phyloP scores from a whole-genome alignment of 2,888 invertebrate species.

The Neocrepidodera transversa region DNA sequence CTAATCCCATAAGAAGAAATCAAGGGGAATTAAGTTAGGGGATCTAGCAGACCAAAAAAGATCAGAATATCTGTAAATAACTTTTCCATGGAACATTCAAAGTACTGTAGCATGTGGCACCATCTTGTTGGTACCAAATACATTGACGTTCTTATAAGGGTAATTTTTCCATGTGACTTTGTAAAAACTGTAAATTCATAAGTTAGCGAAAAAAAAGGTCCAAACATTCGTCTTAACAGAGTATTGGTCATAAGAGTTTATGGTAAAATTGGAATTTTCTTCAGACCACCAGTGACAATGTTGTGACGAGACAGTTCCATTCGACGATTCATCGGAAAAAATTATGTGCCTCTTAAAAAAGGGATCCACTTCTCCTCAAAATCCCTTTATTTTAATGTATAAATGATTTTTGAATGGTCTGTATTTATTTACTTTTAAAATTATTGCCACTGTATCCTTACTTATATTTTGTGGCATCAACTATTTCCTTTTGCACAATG shows the following conservation, averaged over 20 bases:
- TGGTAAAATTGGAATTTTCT: constrained; percentile 4
- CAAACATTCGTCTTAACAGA: constrained; percentile 15
- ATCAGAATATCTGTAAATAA: constrained; percentile 26
- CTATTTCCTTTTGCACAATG: constrained; percentile 15
- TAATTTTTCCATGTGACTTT: constrained; percentile 12
- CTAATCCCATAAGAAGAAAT: constrained; percentile 24
- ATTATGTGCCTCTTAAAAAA: constrained; percentile 11
- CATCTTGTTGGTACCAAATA: constrained; percentile 26
- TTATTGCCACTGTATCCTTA: constrained; percentile 15
- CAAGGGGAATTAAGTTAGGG: constrained; percentile 12
- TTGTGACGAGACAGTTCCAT: constrained; percentile 2
- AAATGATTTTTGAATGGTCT: constrained; percentile 11
- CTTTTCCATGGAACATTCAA: constrained; percentile 25
- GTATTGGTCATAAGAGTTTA: constrained; percentile 19
- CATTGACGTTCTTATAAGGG: constrained; percentile 10
- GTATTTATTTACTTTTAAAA: constrained; percentile 13
- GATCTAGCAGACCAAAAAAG: constrained; percentile 24
- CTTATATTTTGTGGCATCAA: constrained; percentile 18
- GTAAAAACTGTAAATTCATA: constrained; percentile 27
- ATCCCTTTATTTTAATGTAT: constrained; percentile 12
- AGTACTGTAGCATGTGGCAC: constrained; percentile 27
- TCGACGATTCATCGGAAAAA: background rate
- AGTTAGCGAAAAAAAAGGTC: constrained; percentile 21
- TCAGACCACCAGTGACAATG: constrained; percentile 17
- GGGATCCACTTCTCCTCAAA: constrained; percentile 3